Conservation (phyloP, 2,113 vertebrate species). For the Serilophus lunatus region DNA sequence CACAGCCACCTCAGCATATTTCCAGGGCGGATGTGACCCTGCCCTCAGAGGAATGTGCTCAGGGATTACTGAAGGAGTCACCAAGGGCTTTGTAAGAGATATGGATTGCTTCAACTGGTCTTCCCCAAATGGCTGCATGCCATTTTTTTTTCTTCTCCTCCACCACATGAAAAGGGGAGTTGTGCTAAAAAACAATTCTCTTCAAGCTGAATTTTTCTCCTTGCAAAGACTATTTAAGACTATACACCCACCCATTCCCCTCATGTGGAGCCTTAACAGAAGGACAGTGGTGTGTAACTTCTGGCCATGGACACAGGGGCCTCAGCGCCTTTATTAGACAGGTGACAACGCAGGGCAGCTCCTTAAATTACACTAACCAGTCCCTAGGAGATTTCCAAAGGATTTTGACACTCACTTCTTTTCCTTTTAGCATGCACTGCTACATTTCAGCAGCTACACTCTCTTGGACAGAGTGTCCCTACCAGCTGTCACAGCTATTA, state of each 20-base stretch:
- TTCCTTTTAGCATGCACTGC: not conserved
- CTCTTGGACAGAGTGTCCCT: not conserved
- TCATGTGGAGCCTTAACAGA: not conserved
- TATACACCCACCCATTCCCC: no score
- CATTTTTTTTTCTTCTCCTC: not conserved
- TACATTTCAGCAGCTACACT: not conserved
- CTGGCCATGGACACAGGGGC: accelerated
- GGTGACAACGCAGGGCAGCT: not conserved
- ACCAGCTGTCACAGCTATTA: not conserved
- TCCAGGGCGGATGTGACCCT: not conserved
- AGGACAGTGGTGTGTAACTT: not conserved
- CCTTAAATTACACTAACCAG: not conserved
- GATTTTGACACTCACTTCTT: not conserved
- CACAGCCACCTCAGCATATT: not conserved
- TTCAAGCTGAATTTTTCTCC: not conserved
- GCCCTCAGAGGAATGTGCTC: not conserved
- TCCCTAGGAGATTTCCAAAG: not conserved
- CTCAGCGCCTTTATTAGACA: not conserved
- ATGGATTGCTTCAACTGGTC: not conserved
- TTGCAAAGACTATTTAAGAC: not conserved
- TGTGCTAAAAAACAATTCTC: not conserved
- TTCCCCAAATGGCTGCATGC: not conserved
- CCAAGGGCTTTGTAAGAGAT: not conserved
- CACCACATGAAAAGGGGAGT: not conserved
- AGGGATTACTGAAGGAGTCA: not conserved